A percentile compares a stretch with the other conserved stretches of the same genome.
Evolutionary conservation across 1,140 invertebrate species (phyloP).

Genomic region (Paramacrobiotus metropolitanus): DNA sequence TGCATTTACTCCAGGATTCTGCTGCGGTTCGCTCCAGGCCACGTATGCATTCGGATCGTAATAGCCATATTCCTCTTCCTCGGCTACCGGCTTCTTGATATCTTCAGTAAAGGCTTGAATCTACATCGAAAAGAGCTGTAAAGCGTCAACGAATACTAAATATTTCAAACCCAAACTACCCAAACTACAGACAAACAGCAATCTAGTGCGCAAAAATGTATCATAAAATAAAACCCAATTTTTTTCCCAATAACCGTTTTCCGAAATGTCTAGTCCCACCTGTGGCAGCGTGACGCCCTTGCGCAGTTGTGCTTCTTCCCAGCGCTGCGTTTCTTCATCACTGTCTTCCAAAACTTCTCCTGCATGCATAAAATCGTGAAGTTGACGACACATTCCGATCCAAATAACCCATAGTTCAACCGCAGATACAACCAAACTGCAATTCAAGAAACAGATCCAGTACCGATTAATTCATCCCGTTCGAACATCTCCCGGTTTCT

Average conservation of each 20-base stretch:
- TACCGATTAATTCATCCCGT: neutral
- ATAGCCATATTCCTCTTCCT: neutral
- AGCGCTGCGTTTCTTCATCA: neutral
- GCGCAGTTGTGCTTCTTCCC: neutral
- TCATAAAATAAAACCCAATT: neutral
- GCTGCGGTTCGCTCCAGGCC: neutral
- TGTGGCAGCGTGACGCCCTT: neutral
- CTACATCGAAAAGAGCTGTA: neutral
- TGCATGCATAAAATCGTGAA: neutral
- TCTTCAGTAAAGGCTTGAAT: neutral
- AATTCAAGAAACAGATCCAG: too few relatives aligned
- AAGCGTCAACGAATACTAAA: neutral
- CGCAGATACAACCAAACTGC: too few relatives aligned
- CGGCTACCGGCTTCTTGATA: neutral
- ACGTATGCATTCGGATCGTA: neutral
- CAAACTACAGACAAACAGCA: neutral
- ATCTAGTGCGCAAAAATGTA: neutral
- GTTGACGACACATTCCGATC: too few relatives aligned
- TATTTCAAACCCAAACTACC: neutral
- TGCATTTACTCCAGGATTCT: neutral
- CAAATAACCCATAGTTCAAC: too few relatives aligned
- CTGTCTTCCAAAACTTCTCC: neutral
- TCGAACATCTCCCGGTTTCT: neutral
- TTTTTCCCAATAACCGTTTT: neutral
- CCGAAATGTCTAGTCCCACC: too few relatives aligned